Base-by-base conservation (phyloP, 1,140 invertebrate species). In the Alviniconcha marisindica region DNA sequence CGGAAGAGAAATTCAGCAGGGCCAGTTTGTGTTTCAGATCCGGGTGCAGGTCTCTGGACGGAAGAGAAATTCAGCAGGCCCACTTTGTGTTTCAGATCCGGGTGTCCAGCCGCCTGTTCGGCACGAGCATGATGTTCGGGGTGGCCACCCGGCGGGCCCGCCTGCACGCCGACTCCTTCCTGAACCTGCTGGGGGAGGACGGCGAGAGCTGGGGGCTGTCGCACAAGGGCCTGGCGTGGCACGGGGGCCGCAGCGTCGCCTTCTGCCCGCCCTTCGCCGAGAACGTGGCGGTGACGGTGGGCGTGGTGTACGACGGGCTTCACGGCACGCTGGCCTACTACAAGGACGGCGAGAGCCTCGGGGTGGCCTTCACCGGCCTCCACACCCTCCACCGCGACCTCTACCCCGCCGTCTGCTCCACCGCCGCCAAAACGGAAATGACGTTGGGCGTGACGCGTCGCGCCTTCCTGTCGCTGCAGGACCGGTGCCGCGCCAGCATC, bases 71-170 rank as follows among this genome's bases (percentile, higher is more conserved):
- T n/a, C n/a, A n/a, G n/a, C n/a, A n/a, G n/a, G n/a, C n/a, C n/a
- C n/a, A n/a, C n/a, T n/a, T n/a, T n/a, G n/a, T 18, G 18, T 48
- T 69, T 40, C 69, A 71, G 69, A 42, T 71, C 73, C 56, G 38
- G 56, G 78, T 80, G 60, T 63, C 78, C 3, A 80, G 60, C 86
- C 91, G 96, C 48, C 94, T 96, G 38, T 96, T 96, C 86, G 96
- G 96, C 40, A 96, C 96, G 0, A 96, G 95, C 83, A 96, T 96
- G 93, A 96, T 96, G 96, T 96, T 96, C 85, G 96, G 96, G 42
- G 94, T 96, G 12, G 95, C 95, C 2, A 96, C 96, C 1, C 93
- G 93, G 74, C 91, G 94, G 15, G 95, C 95, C 15, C 91, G 95
- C 0, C 92, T 96, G 0, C 95, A 96, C 86, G 94, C 94, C 0